These are phyloP conservation scores for Zaprionus africanus DNA, from an alignment of 1,140 invertebrate genomes.

Conservation along the genomic window DNA sequence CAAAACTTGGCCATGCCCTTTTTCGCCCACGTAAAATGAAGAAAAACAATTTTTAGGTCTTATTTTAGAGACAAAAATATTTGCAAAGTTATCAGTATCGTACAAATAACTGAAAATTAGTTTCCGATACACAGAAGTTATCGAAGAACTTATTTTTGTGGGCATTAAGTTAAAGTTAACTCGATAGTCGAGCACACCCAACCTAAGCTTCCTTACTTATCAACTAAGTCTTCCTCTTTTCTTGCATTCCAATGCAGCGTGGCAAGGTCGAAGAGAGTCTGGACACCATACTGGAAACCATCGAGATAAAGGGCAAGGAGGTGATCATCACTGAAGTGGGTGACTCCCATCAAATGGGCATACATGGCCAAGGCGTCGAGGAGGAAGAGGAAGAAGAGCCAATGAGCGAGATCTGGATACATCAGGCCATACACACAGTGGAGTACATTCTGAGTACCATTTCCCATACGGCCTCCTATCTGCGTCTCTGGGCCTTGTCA, in stretches of 20 bases:
- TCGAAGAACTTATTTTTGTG: no score
- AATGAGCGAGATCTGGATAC: conserved; percentile 95
- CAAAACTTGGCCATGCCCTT: no score
- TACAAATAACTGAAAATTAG: no score
- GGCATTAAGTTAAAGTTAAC: no score
- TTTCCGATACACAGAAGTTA: no score
- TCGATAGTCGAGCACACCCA: no score
- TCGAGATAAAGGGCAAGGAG: conserved; percentile 68
- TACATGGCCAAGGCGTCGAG: conserved; percentile 85
- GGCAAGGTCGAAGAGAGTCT: conserved; percentile 25
- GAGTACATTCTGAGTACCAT: conserved; percentile 97
- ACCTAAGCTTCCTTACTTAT: no score
- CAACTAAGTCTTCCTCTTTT: not conserved
- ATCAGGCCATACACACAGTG: conserved; percentile 97
- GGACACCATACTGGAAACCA: conserved; percentile 69
- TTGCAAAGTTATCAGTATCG: no score
- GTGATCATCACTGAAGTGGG: conserved; percentile 62
- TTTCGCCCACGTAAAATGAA: no score
- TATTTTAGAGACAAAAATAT: no score
- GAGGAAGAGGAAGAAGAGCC: conserved; percentile 86
- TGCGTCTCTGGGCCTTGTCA: conserved; percentile 97
- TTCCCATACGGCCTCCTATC: conserved; percentile 97
- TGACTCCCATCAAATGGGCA: conserved; percentile 58
- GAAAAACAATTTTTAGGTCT: no score
- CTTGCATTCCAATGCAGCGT: not conserved